Conservation (phyloP, 2,888 invertebrate species). For the Spilarctia lutea region DNA sequence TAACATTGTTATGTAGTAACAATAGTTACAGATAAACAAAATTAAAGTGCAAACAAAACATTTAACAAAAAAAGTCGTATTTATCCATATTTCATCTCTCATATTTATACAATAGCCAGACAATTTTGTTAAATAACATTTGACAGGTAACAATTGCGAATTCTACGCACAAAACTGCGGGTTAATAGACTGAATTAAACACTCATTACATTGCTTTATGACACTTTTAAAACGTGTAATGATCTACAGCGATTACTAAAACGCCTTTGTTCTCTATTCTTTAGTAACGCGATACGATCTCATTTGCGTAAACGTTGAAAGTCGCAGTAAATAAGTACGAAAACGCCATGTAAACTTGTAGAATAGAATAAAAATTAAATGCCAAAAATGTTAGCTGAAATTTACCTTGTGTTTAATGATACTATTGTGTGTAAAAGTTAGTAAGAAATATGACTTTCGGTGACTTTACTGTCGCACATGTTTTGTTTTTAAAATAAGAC, state of each 20-base stretch:
- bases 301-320: constrained; percentile 2
- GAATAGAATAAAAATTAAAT: not conserved
- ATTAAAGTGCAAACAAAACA: too few species aligned
- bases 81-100: too few species aligned
- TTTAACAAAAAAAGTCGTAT: too few species aligned
- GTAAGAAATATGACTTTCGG: too few species aligned
- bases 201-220: constrained; percentile 38
- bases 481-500: too few species aligned
- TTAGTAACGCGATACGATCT: constrained; percentile 3
- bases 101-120: not conserved
- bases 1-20: too few species aligned
- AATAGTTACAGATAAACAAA: too few species aligned
- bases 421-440: too few species aligned
- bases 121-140: constrained; percentile 12
- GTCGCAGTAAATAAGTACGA: not conserved
- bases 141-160: constrained; percentile 1
- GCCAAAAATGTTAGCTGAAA: not conserved
- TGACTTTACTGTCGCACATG: too few species aligned
- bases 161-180: constrained; percentile 9
- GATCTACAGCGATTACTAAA: constrained; percentile 36
- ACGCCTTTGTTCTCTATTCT: constrained; percentile 28
- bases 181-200: constrained; percentile 34
- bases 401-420: not conserved
- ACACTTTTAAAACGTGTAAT: constrained; percentile 44
- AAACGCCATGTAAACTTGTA: not conserved